Base-by-base conservation (phyloP, 2,888 invertebrate genomes). In the Camptogramma bilineatum region DNA sequence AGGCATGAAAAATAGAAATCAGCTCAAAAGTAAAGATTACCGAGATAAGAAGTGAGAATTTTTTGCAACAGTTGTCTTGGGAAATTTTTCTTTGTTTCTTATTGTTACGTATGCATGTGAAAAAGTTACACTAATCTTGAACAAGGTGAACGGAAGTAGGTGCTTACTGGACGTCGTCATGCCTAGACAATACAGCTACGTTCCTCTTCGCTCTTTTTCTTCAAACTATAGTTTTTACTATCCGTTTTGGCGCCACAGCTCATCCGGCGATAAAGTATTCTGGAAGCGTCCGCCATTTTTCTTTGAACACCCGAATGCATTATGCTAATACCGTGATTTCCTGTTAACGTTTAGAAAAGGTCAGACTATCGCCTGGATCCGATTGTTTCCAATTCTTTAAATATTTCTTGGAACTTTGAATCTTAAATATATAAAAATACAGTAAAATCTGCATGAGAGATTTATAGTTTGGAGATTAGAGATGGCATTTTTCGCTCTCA, bases 281-380 rank as follows among this genome's bases (percentile, higher is more conserved):
- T 78, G 77, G 76, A 78, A 75, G 68, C 76, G 80, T 80, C 77
- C 74, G 75, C 76, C 76, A 84, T 85, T 86, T 88, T 82, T 85
- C 74, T 81, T 84, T 79, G 78, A 83, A 82, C 82, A 85, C 76
- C 82, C 83, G 79, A 89, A 88, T 88, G 86, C 86, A 86, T 88
- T 88, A 91, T 91, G 90, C 80, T 82, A 88, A 87, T 90, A 72
- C 79, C 63, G 77, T 72, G 79, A 81, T 87, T 90, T 90, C 86
- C 89, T 89, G 86, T 83, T 83, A 90, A 85, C 77, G 75, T 79
- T 72, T 74, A 77, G 66, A 70, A 67, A 69, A 72, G 68, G 73
- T 70, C 71, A 61, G 65, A 64, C 73, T 78, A 76, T 86, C 87
- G 83, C 86, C 81, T 84, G 82, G 79, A 82, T 85, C 82, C 77